phyloP scores from a whole-genome alignment of 2,113 vertebrate genomes.

The Carassius gibelio region DNA sequence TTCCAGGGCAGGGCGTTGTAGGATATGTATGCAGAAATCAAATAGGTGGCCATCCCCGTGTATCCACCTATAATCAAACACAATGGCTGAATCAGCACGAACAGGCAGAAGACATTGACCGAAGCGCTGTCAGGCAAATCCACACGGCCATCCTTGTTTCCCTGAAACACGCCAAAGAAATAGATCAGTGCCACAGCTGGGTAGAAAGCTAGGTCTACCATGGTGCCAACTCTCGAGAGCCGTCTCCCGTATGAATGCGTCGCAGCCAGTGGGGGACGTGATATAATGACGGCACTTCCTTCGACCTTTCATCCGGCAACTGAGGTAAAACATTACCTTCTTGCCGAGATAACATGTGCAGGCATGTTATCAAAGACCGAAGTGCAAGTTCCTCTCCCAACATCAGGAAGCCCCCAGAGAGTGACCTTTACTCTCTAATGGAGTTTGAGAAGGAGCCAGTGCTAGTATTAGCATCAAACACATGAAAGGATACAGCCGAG shows the following conservation, averaged over 20 bases:
- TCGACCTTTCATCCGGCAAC: conserved; percentile 70
- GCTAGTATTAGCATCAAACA: conserved; percentile 37
- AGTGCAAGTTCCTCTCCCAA: conserved; percentile 44
- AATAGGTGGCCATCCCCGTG: conserved; percentile 75
- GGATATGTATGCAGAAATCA: conserved; percentile 73
- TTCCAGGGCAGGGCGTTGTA: conserved; percentile 78
- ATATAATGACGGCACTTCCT: neutral
- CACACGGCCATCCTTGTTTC: conserved; percentile 65
- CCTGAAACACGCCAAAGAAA: conserved; percentile 76
- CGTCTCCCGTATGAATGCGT: neutral
- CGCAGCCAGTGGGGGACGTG: neutral
- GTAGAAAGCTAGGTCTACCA: conserved; percentile 76
- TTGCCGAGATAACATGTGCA: conserved; percentile 33
- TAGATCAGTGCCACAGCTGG: conserved; percentile 77
- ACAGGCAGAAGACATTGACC: conserved; percentile 80
- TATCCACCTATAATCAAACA: conserved; percentile 75
- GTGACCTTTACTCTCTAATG: conserved; percentile 52
- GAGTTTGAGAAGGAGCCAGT: conserved; percentile 40
- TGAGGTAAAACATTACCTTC: conserved; percentile 75
- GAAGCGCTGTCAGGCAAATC: conserved; percentile 76
- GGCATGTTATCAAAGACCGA: conserved; percentile 40
- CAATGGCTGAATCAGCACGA: conserved; percentile 78
- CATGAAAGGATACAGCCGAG: conserved; percentile 34
- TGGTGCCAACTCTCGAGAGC: conserved; percentile 35
- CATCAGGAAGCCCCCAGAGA: conserved; percentile 14